These are phyloP conservation scores for Bombylius major DNA, from an alignment of 2,888 invertebrate species.

Conservation along the genomic window DNA sequence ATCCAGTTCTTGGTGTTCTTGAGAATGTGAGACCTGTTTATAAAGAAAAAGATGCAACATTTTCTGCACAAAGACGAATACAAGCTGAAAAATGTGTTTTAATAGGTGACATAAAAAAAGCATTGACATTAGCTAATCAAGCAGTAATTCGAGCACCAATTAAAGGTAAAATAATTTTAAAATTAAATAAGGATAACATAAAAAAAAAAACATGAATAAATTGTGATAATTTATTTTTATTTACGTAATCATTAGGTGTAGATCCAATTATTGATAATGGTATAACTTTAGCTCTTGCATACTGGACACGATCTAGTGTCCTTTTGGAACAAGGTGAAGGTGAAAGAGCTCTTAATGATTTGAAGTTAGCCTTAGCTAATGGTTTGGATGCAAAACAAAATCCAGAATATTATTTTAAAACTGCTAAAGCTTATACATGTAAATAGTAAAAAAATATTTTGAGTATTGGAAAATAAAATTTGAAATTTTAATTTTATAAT, in stretches of 20 bases:
- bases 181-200: too few species aligned
- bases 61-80: constrained; percentile 46
- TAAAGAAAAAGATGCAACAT: constrained; percentile 50
- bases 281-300: constrained; percentile 47
- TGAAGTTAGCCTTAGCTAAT: constrained; percentile 51
- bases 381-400: constrained; percentile 49
- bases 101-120: constrained; percentile 42
- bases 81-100: constrained; percentile 48
- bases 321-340: constrained; percentile 46
- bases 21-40: constrained; percentile 53
- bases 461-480: not conserved
- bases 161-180: constrained; percentile 38
- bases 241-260: constrained; percentile 25
- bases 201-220: too few species aligned
- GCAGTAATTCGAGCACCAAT: constrained; percentile 60
- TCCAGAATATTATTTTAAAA: constrained; percentile 53
- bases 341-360: constrained; percentile 50
- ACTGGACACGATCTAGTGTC: constrained; percentile 53
- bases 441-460: constrained; percentile 12
- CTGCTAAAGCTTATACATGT: constrained; percentile 52
- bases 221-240: too few species aligned
- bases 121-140: constrained; percentile 54
- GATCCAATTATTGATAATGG: constrained; percentile 47
- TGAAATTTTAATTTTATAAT: constrained; percentile 19
- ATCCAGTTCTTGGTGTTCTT: constrained; percentile 42